Conservation (phyloP, 2,888 invertebrate species). For the Crepidodera aurea region DNA sequence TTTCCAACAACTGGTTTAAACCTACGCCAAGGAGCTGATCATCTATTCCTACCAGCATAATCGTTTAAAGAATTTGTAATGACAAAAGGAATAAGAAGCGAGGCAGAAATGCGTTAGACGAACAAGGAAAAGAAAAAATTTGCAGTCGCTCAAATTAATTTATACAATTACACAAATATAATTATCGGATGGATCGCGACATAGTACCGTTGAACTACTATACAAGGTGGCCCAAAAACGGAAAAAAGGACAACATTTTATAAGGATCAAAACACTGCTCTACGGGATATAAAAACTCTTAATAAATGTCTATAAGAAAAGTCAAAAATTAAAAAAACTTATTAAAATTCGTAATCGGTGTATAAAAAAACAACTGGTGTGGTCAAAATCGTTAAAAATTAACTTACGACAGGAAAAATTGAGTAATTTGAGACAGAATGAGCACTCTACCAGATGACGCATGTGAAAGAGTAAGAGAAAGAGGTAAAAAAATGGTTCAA, state of each 20-base stretch:
- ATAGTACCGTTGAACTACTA: conserved; percentile 38
- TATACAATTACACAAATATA: conserved; percentile 49
- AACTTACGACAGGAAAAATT: no score
- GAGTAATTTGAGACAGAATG: no score
- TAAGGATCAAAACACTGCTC: not conserved
- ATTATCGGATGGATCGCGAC: conserved; percentile 42
- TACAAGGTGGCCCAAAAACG: conserved; percentile 3
- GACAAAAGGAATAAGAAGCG: not conserved
- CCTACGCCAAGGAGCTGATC: not conserved
- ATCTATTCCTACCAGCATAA: not conserved
- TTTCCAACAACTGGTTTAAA: not conserved
- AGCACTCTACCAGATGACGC: no score
- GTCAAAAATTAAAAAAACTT: not conserved
- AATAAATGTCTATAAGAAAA: not conserved
- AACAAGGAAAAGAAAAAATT: conserved; percentile 20
- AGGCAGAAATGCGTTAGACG: not conserved
- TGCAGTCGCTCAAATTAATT: conserved; percentile 43
- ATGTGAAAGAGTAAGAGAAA: no score
- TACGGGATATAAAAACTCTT: not conserved
- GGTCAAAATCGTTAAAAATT: no score
- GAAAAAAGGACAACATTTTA: no score
- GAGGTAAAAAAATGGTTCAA: no score
- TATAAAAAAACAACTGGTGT: not conserved
- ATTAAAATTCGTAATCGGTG: not conserved
- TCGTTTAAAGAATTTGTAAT: not conserved